These are phyloP conservation scores for Anabas testudineus DNA, from an alignment of 2,797 vertebrate genomes.

Conservation along the genomic window DNA sequence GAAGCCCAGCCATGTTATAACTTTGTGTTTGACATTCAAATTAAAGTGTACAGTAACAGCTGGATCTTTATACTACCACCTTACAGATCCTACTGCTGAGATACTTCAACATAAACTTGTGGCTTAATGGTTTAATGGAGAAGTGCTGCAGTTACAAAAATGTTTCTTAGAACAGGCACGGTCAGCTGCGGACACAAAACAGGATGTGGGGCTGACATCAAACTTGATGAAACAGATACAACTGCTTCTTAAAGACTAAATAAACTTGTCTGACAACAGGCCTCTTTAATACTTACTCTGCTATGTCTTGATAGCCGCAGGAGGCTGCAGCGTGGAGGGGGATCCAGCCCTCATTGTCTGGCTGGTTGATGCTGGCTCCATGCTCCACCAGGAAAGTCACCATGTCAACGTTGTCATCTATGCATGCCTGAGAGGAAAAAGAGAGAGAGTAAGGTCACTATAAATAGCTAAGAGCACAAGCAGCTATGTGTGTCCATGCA, in stretches of 20 bases:
- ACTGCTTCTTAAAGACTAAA: slow-evolving; percentile 1
- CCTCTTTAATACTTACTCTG: slow-evolving; percentile 86
- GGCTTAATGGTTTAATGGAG: background rate
- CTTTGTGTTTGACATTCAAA: slow-evolving; percentile 5
- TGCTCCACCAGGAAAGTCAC: slow-evolving; percentile 99
- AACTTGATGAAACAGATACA: slow-evolving; percentile 43
- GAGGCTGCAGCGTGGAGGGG: slow-evolving; percentile 98
- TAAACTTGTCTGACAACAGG: background rate
- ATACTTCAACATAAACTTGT: background rate
- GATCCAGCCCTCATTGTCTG: slow-evolving; percentile 99
- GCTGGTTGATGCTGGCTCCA: slow-evolving; percentile 98
- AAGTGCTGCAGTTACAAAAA: background rate
- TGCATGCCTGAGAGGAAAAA: slow-evolving; percentile 90
- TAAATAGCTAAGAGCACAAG: background rate
- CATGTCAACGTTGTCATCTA: slow-evolving; percentile 99
- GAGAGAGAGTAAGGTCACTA: slow-evolving; percentile 17
- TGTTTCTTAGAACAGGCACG: background rate
- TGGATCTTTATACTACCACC: background rate
- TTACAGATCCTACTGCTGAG: background rate
- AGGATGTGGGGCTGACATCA: slow-evolving; percentile 37
- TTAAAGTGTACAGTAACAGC: background rate
- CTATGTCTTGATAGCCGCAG: slow-evolving; percentile 99
- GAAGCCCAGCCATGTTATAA: background rate
- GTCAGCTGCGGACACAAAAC: slow-evolving; percentile 10
- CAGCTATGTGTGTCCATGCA: background rate